These are phyloP conservation scores for Anolis carolinensis DNA, from an alignment of 2,113 vertebrate genomes.

Conservation along the genomic window DNA sequence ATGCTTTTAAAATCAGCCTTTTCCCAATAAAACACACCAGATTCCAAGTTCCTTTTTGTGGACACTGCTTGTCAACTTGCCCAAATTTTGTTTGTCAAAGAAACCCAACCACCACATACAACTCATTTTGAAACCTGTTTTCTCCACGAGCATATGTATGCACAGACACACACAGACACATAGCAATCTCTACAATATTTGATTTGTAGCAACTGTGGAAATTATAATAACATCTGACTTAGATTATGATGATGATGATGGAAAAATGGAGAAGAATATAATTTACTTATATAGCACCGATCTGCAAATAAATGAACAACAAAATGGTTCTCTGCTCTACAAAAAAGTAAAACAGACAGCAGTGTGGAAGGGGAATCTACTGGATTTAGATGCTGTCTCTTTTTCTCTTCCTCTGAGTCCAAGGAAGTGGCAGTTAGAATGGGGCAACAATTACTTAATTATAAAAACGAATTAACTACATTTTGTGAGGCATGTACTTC, in stretches of 20 bases:
- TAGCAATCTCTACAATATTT: not conserved
- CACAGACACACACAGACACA: conserved; percentile 18
- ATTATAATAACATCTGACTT: not conserved
- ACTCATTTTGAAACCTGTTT: conserved; percentile 35
- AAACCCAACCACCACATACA: conserved; percentile 31
- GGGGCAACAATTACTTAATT: not conserved
- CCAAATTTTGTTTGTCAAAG: conserved; percentile 35
- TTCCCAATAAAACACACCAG: conserved; percentile 24
- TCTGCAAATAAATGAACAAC: too few species aligned
- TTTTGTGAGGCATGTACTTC: conserved; percentile 28
- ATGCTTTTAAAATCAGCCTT: conserved; percentile 34
- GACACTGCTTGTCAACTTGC: conserved; percentile 16
- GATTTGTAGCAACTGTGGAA: not conserved
- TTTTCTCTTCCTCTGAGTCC: too few species aligned
- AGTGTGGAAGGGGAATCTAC: too few species aligned
- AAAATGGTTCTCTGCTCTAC: too few species aligned
- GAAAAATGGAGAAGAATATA: too few species aligned
- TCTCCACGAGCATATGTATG: not conserved
- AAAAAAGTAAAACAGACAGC: too few species aligned
- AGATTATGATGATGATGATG: not conserved
- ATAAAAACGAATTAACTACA: conserved; percentile 26
- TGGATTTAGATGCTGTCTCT: too few species aligned
- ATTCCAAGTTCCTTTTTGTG: not conserved
- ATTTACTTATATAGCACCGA: too few species aligned
- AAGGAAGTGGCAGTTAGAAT: too few species aligned